Evolutionary conservation across 2,797 vertebrate species (phyloP).

Genomic region (Huso huso): DNA sequence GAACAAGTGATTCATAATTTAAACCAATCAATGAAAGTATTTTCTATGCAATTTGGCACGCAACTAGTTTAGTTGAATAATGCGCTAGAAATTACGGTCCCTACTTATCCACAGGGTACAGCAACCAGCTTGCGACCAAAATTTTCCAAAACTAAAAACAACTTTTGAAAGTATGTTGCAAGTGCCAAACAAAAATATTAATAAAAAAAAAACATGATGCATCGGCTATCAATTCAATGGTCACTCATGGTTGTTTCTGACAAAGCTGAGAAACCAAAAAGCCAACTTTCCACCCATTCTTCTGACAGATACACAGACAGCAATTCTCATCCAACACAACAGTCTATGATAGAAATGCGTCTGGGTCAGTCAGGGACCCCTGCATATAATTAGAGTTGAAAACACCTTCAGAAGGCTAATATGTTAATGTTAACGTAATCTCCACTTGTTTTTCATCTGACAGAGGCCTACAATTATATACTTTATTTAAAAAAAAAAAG

Average conservation of each 20-base stretch:
- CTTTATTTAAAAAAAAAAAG: not conserved
- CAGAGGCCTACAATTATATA: conserved; percentile 12
- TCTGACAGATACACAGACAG: conserved; percentile 37
- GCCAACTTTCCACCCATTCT: conserved; percentile 14
- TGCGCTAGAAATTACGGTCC: too few relatives aligned
- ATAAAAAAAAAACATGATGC: conserved; percentile 23
- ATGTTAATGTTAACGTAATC: not conserved
- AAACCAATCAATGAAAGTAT: too few relatives aligned
- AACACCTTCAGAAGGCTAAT: not conserved
- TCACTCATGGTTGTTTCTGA: not conserved
- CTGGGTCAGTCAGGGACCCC: not conserved
- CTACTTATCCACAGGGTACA: too few relatives aligned
- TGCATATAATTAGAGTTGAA: not conserved
- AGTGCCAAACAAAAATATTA: conserved; percentile 32
- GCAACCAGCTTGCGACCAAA: too few relatives aligned
- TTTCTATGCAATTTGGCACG: too few relatives aligned
- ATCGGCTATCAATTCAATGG: not conserved
- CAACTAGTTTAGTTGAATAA: too few relatives aligned
- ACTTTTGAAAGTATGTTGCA: conserved; percentile 21
- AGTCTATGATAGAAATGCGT: not conserved
- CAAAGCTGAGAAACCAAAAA: conserved; percentile 8
- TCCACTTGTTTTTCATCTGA: not conserved
- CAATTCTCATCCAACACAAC: not conserved
- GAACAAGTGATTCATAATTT: too few relatives aligned
- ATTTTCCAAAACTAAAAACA: not conserved